Evolutionary conservation across 2,888 invertebrate genomes (phyloP), one percentile per base, ranked within the genome.

Genomic region (Malthinus flaveolus): DNA sequence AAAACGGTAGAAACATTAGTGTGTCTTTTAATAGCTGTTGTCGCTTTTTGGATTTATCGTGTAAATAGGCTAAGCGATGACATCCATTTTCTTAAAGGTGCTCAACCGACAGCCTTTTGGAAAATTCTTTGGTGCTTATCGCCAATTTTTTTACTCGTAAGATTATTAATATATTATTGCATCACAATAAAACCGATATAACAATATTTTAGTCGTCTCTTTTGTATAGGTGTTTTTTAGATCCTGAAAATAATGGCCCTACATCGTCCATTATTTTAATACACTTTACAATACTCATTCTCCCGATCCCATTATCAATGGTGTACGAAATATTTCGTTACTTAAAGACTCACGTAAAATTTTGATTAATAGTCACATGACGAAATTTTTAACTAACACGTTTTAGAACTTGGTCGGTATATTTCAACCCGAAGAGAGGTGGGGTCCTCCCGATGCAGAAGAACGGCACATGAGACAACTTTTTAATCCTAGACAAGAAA

Each of bases 61-160:
- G 66, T 68, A 4, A 63, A 66, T 47, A 58, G 61, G 39, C 47
- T 69, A 8, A 58, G 66, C 46, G 69, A 69, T 35, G 69, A 69
- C 13, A 64, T 69, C 35, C 69, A 69, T 42, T 69, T 68, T 37
- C 53, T 61, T n/a, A 55, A 51, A 9, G 68, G 69, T 13, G 13
- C 13, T n/a, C 64, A 64, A 49, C 67, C 68, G 1, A 57, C 66
- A 1, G 63, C 42, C 32, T 68, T 57, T 49, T 69, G 67, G 66
- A 68, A 66, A 58, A 59, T 66, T 12, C 63, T 49, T 33, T 69
- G 69, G 69, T 66, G 65, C 32, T 35, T 64, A 5, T 37, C 54
- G 6, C 69, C 68, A 4, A 1, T 57, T 15, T 5, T 56, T 5
- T 35, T 61, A 4, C 49, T 52, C 34, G 56, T 61, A 53, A 23